A percentile compares a stretch with the other conserved stretches of the same genome.
Conservation (phyloP, 2,888 invertebrate species). For the Sarcophaga subvicina region DNA sequence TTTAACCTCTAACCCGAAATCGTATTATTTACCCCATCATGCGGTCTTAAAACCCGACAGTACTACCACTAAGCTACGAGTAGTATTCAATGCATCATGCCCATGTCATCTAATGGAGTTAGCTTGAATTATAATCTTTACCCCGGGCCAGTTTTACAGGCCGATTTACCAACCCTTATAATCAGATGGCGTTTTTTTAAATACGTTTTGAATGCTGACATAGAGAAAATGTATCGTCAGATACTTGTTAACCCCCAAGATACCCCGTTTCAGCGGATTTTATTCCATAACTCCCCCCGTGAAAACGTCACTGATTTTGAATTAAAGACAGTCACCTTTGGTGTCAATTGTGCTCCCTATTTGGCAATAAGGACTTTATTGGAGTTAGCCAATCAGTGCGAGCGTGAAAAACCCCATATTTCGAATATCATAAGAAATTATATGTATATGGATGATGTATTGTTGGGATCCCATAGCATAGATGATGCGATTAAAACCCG, state of each 20-base stretch:
- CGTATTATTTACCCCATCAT: background rate
- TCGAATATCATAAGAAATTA: background rate
- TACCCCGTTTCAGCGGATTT: background rate
- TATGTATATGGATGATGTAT: too few species aligned
- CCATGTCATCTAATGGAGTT: background rate
- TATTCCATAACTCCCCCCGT: background rate
- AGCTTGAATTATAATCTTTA: background rate
- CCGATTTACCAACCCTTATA: background rate
- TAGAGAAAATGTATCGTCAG: too few species aligned
- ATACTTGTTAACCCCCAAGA: too few species aligned
- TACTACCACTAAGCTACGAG: background rate
- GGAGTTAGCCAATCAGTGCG: background rate
- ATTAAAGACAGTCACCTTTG: constrained; percentile 2
- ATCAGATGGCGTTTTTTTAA: background rate
- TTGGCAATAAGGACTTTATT: background rate
- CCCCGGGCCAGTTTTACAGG: background rate
- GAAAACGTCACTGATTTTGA: background rate
- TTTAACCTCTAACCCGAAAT: background rate
- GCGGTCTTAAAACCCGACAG: background rate
- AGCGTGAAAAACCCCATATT: background rate
- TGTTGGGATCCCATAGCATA: too few species aligned
- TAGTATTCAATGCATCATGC: background rate
- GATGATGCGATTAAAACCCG: too few species aligned
- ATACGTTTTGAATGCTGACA: background rate
- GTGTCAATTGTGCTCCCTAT: background rate